Conservation (phyloP, 2,888 invertebrate genomes). For the Hirtodrosophila duncani region DNA sequence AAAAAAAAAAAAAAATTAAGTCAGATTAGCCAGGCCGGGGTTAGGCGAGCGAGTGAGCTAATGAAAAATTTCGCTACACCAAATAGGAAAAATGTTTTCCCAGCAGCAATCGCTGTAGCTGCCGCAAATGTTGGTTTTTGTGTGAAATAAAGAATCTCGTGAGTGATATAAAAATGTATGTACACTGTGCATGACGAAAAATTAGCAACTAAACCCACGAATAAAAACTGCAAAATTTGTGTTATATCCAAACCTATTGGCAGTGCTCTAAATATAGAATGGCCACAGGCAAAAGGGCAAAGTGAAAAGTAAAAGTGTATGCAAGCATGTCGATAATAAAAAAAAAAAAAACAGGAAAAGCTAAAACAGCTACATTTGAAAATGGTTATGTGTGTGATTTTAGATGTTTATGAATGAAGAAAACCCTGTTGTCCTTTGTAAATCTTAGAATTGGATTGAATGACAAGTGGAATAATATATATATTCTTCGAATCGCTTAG, state of each 20-base stretch:
- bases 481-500: too few species aligned
- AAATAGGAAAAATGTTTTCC: constrained; percentile 54
- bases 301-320: constrained; percentile 70
- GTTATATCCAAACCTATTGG: too few species aligned
- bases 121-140: constrained; percentile 40
- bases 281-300: constrained; percentile 21
- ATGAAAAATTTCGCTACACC: constrained; percentile 72
- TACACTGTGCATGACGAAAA: constrained; percentile 13
- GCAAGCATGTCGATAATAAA: constrained; percentile 51
- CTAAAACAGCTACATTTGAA: constrained; percentile 38
- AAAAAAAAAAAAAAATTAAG: constrained; percentile 5
- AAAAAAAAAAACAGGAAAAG: constrained; percentile 41
- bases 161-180: constrained; percentile 21
- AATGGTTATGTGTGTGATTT: too few species aligned
- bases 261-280: neutral
- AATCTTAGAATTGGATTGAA: too few species aligned
- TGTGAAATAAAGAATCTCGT: constrained; percentile 14
- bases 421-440: too few species aligned
- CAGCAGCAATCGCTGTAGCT: constrained; percentile 35
- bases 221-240: constrained; percentile 17
- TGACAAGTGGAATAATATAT: too few species aligned
- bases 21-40: too few species aligned
- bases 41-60: constrained; percentile 35
- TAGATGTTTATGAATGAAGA: too few species aligned
- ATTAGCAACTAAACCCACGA: constrained; percentile 13